phyloP scores from a whole-genome alignment of 2,113 vertebrate species.

The Pipa parva region DNA sequence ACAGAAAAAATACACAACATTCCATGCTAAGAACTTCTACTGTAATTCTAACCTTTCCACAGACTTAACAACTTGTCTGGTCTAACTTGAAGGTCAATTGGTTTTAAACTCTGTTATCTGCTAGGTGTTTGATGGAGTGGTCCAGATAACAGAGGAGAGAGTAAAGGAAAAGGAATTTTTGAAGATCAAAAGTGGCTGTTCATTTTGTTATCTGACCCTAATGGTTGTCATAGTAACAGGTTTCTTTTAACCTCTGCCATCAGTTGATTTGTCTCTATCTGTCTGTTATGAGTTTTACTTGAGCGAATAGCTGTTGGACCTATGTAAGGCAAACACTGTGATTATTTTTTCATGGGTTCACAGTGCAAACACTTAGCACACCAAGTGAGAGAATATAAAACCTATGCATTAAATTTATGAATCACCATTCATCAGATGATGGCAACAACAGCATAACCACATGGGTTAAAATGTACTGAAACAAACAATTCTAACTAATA shows the following conservation, averaged over 20 bases:
- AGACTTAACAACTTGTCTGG: slow-evolving; percentile 64
- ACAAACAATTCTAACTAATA: too few relatives aligned
- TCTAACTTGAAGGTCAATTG: slow-evolving; percentile 82
- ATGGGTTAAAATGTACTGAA: not conserved
- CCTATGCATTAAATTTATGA: not conserved
- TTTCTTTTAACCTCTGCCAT: slow-evolving; percentile 78
- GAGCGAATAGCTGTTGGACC: slow-evolving; percentile 52
- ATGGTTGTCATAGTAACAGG: slow-evolving; percentile 82
- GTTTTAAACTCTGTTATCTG: slow-evolving; percentile 86
- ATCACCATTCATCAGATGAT: not conserved
- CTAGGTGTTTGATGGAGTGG: slow-evolving; percentile 81
- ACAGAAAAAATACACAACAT: slow-evolving; percentile 42
- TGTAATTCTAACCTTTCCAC: slow-evolving; percentile 63
- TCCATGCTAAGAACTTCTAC: slow-evolving; percentile 43
- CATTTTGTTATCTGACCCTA: slow-evolving; percentile 82
- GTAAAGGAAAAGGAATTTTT: slow-evolving; percentile 72
- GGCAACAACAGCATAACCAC: not conserved
- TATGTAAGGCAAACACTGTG: slow-evolving; percentile 28
- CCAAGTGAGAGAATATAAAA: not conserved
- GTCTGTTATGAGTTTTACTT: slow-evolving; percentile 54
- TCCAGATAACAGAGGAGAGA: slow-evolving; percentile 81
- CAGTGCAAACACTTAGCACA: not conserved
- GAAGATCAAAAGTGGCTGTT: slow-evolving; percentile 81
- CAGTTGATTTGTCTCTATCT: slow-evolving; percentile 69
- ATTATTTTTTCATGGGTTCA: slow-evolving; percentile 24